Evolutionary conservation across 2,888 invertebrate genomes (phyloP).

Genomic region (Pseudanteris insignis): DNA sequence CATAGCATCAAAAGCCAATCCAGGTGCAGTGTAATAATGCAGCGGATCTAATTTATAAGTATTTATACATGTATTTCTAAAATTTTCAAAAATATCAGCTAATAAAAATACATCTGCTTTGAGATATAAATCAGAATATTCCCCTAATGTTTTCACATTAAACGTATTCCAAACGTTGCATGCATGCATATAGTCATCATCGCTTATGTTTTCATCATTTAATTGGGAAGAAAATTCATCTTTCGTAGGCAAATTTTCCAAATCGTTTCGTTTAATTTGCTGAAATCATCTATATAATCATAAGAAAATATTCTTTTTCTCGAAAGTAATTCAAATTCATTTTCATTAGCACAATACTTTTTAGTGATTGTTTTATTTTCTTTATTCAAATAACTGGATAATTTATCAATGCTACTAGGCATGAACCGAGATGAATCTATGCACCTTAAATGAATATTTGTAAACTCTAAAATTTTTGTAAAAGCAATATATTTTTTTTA

Average conservation of each 20-base stretch:
- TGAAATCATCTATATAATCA: slow-evolving; percentile 2
- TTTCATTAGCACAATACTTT: neutral
- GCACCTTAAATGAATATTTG: too few species aligned
- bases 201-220: neutral
- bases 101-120: slow-evolving; percentile 4
- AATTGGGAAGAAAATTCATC: slow-evolving; percentile 3
- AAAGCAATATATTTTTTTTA: too few species aligned
- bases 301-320: slow-evolving; percentile 2
- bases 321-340: slow-evolving; percentile 2
- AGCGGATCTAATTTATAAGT: neutral
- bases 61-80: slow-evolving; percentile 30
- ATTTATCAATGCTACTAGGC: slow-evolving; percentile 3
- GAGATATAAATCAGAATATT: slow-evolving; percentile 2
- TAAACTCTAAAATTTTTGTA: too few species aligned
- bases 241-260: neutral
- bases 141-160: slow-evolving; percentile 1
- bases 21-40: slow-evolving; percentile 1
- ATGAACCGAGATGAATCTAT: too few species aligned
- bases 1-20: neutral
- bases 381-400: neutral
- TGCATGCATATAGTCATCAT: slow-evolving; percentile 9
- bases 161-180: slow-evolving; percentile 6
- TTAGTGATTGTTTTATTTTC: neutral
- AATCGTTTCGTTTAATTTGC: neutral
- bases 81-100: slow-evolving; percentile 30